phyloP scores from a whole-genome alignment of 37 sponge, comb jelly and placozoan species.

The Ephydatia muelleri region DNA sequence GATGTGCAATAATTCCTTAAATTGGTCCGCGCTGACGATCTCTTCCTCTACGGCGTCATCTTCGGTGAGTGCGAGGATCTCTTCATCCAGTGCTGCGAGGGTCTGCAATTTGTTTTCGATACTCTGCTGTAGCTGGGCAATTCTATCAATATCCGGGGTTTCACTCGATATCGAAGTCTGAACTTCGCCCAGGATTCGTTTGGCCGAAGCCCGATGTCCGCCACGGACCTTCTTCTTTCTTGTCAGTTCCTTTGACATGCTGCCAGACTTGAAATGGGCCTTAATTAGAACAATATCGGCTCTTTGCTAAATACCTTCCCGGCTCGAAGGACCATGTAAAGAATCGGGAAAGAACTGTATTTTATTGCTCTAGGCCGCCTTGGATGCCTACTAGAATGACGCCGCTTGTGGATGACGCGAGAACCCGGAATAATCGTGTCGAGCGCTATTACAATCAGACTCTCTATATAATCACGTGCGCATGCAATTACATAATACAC shows the following conservation, averaged over 20 bases:
- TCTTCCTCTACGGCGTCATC: not conserved
- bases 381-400: too few species aligned
- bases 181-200: not conserved
- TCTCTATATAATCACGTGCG: too few species aligned
- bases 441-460: too few species aligned
- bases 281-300: not conserved
- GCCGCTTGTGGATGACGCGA: too few species aligned
- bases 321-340: not conserved
- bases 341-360: not conserved
- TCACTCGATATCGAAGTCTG: not conserved
- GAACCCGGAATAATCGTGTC: too few species aligned
- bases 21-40: not conserved
- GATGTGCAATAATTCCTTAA: not conserved
- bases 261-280: not conserved
- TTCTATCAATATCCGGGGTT: not conserved
- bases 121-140: not conserved
- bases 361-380: too few species aligned
- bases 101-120: not conserved
- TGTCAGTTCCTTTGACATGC: not conserved
- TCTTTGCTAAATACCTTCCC: not conserved
- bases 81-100: not conserved
- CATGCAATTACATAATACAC: too few species aligned
- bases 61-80: not conserved
- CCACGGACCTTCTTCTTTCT: not conserved
- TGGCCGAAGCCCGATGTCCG: not conserved